Percentiles rank a stretch among this genome's conserved stretches.
Conservation (phyloP, 2,113 vertebrate genomes). For the Loxodonta africana region DNA sequence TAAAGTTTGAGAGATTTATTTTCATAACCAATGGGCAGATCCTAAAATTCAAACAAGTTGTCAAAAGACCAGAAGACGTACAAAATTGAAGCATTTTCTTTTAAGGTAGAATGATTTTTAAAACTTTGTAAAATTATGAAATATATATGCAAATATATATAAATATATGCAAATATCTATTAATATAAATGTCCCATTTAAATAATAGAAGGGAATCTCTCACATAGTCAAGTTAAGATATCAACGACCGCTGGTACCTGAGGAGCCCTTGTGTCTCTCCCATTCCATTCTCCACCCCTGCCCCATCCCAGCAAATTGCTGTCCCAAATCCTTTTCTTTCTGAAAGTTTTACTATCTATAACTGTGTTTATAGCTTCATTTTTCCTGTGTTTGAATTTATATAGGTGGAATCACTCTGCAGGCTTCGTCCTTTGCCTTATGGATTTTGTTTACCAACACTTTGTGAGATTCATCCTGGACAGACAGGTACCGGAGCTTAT, state of each 20-base stretch:
- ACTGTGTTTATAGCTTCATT: background rate
- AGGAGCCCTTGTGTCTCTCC: background rate
- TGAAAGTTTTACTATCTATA: background rate
- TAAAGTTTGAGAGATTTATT: conserved; percentile 44
- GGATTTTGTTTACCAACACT: background rate
- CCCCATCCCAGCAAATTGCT: background rate
- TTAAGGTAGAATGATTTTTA: background rate
- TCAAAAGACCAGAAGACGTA: conserved; percentile 30
- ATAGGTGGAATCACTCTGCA: background rate
- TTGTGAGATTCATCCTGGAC: background rate
- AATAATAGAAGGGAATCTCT: conserved; percentile 8
- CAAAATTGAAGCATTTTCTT: background rate
- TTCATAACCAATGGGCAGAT: background rate
- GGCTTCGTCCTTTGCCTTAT: background rate
- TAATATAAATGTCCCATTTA: background rate
- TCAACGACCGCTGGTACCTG: background rate
- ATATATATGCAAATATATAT: background rate
- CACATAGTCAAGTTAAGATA: background rate
- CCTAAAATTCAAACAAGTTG: conserved; percentile 29
- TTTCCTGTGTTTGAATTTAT: background rate
- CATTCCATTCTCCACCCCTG: background rate
- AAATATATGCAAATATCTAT: background rate
- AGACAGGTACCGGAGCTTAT: background rate
- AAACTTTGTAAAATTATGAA: background rate
- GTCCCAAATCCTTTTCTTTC: background rate